Evolutionary conservation across 2,113 vertebrate species (phyloP).

Genomic region (Rhizomys pruinosus): DNA sequence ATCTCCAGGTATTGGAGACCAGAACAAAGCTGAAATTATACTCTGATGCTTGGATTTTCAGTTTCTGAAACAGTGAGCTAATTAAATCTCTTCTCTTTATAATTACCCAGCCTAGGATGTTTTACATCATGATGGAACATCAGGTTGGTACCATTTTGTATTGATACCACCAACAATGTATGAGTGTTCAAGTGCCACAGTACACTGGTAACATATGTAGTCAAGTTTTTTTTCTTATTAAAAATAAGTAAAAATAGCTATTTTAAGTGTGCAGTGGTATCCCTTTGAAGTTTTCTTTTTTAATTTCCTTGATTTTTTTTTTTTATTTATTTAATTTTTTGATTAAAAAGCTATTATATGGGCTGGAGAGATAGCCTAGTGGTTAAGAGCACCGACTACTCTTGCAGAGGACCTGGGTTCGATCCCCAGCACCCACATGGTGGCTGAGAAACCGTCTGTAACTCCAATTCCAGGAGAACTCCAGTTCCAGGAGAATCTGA

Average conservation of each 20-base stretch:
- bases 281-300: not conserved
- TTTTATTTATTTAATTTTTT: no score
- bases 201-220: not conserved
- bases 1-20: not conserved
- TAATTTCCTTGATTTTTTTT: no score
- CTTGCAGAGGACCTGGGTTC: no score
- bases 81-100: not conserved
- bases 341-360: no score
- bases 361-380: no score
- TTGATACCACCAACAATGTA: not conserved
- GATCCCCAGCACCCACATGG: no score
- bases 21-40: not conserved
- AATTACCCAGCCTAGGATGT: not conserved
- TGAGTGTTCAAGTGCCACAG: not conserved
- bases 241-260: not conserved
- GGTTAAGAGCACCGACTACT: no score
- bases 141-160: not conserved
- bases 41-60: not conserved
- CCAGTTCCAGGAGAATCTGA: no score
- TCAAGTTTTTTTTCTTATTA: not conserved
- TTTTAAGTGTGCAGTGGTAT: not conserved
- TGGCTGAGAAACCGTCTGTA: no score
- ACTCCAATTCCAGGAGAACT: no score
- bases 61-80: not conserved
- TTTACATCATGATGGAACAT: not conserved